Evolutionary conservation across 2,888 invertebrate species (phyloP), one percentile per base, ranked within the genome.

Genomic region (Plemyria rubiginata): DNA sequence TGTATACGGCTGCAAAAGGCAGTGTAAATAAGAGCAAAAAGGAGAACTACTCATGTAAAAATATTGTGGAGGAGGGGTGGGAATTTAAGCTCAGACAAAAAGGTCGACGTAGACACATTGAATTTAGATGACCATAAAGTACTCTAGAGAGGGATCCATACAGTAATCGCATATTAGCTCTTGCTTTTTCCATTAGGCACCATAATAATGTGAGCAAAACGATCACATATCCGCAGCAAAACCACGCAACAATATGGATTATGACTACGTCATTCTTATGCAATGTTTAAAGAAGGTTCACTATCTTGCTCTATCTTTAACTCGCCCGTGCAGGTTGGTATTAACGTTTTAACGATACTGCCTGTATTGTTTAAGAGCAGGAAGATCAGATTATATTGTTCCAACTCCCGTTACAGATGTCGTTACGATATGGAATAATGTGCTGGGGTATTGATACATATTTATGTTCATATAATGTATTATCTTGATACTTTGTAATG

Each of bases 331-430:
- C 11, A 7, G 36, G 36, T 38, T 22, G 16, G 22, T n/a, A 53
- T 54, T 60, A 32, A 51, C 41, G 53, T 62, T 53, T 48, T 51
- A 60, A 59, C 54, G 50, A 48, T 49, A 38, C 28, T 43, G 28
- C 38, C 29, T 13, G 40, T 60, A 64, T 64, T 64, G 64, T 64
- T 54, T 56, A 49, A 43, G 59, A 48, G 54, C 54, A 29, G 48
- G 64, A 60, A 56, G 62, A 40, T 56, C 43, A 32, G 64, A 64
- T 60, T 43, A 60, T 53, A 60, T 64, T 60, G 64, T 64, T 15
- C 8, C 12, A 12, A 48, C 15, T 56, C 55, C 63, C 63, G 63
- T 54, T 63, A n/a, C 32, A 13, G 64, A 64, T 64, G 60, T 60
- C 59, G 55, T 53, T 16, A 22, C 5, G 64, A 64, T 64, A 63